Conservation (phyloP, 2,113 vertebrate genomes). For the Larimichthys polyactis region DNA sequence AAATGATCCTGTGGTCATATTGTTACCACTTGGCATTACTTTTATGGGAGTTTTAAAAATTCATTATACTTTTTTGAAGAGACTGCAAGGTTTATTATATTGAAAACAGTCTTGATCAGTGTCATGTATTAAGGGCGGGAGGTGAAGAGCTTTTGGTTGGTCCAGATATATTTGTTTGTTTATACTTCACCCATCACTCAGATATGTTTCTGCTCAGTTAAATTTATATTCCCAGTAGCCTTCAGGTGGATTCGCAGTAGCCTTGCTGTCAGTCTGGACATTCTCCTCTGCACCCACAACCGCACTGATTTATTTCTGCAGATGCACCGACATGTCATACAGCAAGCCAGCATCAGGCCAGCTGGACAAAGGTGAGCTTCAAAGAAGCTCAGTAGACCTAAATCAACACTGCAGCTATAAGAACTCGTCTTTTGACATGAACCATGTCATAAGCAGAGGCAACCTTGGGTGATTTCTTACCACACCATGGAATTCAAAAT, state of each 20-base stretch:
- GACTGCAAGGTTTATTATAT: no score
- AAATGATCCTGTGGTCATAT: no score
- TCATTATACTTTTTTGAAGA: no score
- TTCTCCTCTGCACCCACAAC: background rate
- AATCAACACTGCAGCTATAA: background rate
- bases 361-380: constrained; percentile 2
- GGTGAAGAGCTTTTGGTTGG: no score
- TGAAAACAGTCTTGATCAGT: no score
- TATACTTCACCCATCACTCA: background rate
- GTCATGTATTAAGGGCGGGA: no score
- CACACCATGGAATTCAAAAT: background rate
- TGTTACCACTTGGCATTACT: no score
- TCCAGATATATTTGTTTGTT: no score
- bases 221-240: background rate
- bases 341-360: background rate
- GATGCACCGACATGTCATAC: background rate
- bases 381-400: background rate
- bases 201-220: background rate
- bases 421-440: background rate
- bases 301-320: constrained; percentile 21
- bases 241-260: background rate
- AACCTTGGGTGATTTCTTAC: background rate
- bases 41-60: no score
- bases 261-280: constrained; percentile 13
- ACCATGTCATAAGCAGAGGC: background rate